Base-by-base conservation (phyloP, 2,888 invertebrate genomes). In the Tanaodytes sp. region DNA sequence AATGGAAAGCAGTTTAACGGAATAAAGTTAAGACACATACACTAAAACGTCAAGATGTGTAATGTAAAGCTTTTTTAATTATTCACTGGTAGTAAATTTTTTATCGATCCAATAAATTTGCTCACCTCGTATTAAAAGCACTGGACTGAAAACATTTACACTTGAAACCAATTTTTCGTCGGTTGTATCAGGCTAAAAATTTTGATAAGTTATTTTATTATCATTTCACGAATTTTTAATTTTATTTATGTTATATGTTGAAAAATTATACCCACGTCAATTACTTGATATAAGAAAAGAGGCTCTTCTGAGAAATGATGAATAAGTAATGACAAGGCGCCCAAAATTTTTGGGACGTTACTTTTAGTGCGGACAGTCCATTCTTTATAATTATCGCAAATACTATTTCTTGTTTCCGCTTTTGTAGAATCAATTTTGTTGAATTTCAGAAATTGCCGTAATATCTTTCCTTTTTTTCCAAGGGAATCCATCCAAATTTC, bases 391-490 rank as follows among this genome's bases (percentile, higher is more conserved):
- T 40, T 9, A 8, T 19, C n/a, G 2, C 14, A 15, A 11, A 40
- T 40, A 14, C 3, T 6, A 19, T 40, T 40, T 19, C 40, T 40
- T 2, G 40, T 11, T 19, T 8, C 19, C 9, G 3, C 16, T 19
- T 3, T 40, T 40, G 18, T 19, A 4, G 19, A 19, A 15, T 40
- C 16, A 15, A 19, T 40, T 40, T 16, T 4, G 11, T 40, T 16
- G 19, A 16, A 15, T 40, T 40, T 40, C 6, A 40, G 19, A 40
- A 40, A 40, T 19, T 40, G 19, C 1, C 19, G 18, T n/a, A 40
- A 40, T 8, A 43, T 43, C 18, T 43, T 43, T 5, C n/a, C 3
- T 12, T 43, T 43, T 2, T 4, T 9, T 2, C 23, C 40, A 12
- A 43, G 12, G 23, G 12, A 43, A 4, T 14, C 15, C 23, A 12